Evolutionary conservation across 2,888 invertebrate genomes (phyloP).

Genomic region (Prosapia bicincta): DNA sequence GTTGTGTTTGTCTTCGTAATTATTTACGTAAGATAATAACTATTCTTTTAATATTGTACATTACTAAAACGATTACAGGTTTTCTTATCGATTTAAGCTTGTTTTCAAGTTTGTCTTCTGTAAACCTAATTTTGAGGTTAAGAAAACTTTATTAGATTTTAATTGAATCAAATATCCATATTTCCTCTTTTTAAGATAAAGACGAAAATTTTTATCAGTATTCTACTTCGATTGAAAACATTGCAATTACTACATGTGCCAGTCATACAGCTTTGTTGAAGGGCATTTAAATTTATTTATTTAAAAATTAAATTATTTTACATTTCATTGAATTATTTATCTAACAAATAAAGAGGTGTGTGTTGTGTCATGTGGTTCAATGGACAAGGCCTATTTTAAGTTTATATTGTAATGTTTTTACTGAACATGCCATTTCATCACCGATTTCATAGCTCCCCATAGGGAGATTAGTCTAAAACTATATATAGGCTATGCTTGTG

Average conservation of each 20-base stretch:
- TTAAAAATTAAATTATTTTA: too few relatives aligned
- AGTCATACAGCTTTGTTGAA: background rate
- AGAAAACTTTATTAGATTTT: background rate
- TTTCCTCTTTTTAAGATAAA: too few relatives aligned
- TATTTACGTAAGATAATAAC: background rate
- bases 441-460: background rate
- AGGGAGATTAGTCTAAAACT: too few relatives aligned
- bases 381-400: background rate
- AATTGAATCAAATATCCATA: too few relatives aligned
- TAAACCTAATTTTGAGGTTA: background rate
- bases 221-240: background rate
- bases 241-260: background rate
- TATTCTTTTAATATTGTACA: background rate
- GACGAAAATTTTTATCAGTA: background rate
- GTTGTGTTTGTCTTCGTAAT: background rate
- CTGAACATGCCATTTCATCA: background rate
- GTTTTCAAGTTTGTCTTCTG: background rate
- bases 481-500: too few relatives aligned
- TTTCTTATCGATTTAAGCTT: background rate
- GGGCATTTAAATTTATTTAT: background rate
- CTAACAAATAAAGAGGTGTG: background rate
- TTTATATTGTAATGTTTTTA: background rate
- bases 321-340: too few relatives aligned
- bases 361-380: background rate
- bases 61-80: background rate